Evolutionary conservation across 2,888 invertebrate species (phyloP), one percentile per base, ranked within the genome.

Genomic region (Teleogryllus oceanicus): DNA sequence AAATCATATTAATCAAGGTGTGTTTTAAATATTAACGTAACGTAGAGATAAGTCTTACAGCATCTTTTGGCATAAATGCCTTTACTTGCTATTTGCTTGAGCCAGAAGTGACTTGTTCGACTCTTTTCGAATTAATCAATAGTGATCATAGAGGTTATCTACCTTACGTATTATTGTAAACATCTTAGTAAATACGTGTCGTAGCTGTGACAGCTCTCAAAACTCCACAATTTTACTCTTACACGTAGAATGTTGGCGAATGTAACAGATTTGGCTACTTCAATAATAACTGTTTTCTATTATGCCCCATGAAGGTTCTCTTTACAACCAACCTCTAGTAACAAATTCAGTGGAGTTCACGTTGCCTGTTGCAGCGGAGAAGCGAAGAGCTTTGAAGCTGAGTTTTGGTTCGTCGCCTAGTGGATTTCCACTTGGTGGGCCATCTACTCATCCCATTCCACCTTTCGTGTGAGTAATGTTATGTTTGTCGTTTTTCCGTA

Each of bases 341-440:
- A 20, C 18, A 76, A 24, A 37, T 20, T 49, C 11, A 49, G 50
- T 50, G 20, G 20, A 10, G 13, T 37, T 77, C n/a, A 77, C 49
- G 11, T 75, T 78, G 11, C 50, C 85, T 82, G 83, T 84, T 81
- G 83, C 88, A 85, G 85, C 84, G 83, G 91, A 91, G 84, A 90
- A 90, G 85, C 88, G 91, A 83, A 90, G 90, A 85, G 89, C 89
- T 82, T 87, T 92, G 84, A 91, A 91, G 84, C 87, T 91, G 80
- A 90, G 89, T 84, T 87, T 91, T 80, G 87, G n/a, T 62, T 62
- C 62, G 62, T 1, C 86, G 83, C 87, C 87, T 81, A 88, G 89
- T 79, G 88, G 89, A 82, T 88, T 89, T 79, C 83, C 86, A 78
- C 85, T 86, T 83, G 81, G 82, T 18, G 79, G 80, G 21, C 78